A percentile compares a stretch with the other conserved stretches of the same genome.
These are phyloP conservation scores for Bothrops jararaca DNA, from an alignment of 2,113 vertebrate genomes.

Conservation along the genomic window DNA sequence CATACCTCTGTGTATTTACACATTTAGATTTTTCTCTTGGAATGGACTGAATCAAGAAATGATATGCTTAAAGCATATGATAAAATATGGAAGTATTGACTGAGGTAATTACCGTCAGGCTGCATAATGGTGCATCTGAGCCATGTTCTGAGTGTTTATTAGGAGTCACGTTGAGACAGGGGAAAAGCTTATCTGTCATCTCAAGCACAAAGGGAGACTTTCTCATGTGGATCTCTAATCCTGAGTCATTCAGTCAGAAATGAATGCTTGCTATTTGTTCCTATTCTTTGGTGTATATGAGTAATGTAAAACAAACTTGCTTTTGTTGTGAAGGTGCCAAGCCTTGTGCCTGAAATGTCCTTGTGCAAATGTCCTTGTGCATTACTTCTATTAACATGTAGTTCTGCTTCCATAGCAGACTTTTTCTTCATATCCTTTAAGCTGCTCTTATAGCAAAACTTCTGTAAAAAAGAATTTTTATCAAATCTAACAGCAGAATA, in stretches of 20 bases:
- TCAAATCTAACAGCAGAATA: conserved; percentile 15
- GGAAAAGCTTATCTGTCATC: neutral
- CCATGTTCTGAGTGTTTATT: neutral
- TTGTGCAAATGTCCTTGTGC: conserved; percentile 4
- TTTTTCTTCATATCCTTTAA: neutral
- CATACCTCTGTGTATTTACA: no score
- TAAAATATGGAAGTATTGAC: neutral
- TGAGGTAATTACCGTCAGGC: neutral
- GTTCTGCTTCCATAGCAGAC: conserved; percentile 19
- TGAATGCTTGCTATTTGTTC: conserved; percentile 29
- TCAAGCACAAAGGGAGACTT: neutral
- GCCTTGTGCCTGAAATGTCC: neutral
- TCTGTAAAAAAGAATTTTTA: conserved; percentile 4
- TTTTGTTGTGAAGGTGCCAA: neutral
- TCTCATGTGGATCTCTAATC: neutral
- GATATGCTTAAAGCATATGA: neutral
- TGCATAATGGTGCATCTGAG: neutral
- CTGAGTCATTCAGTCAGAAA: conserved; percentile 28
- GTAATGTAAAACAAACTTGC: conserved; percentile 2
- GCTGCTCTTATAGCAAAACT: neutral
- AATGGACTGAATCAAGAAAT: neutral
- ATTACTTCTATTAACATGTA: neutral
- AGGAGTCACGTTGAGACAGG: neutral
- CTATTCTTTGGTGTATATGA: neutral
- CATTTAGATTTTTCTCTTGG: neutral